Conservation (phyloP, 2,797 vertebrate species). For the Alexandromys oeconomus region DNA sequence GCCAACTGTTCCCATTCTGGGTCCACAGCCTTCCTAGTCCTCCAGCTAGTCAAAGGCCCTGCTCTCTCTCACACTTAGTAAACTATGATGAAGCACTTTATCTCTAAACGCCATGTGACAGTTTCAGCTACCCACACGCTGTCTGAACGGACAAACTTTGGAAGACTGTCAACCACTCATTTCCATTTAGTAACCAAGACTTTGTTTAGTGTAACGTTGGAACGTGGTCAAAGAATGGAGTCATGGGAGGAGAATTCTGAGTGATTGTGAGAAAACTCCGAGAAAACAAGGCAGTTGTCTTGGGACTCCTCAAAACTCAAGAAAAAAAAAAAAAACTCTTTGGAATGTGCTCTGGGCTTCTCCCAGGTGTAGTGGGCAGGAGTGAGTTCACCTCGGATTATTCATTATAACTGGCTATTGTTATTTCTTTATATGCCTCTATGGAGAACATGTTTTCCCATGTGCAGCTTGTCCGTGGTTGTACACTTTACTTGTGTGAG, state of each 20-base stretch:
- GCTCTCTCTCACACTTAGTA: conserved; percentile 84
- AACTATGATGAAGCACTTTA: conserved; percentile 87
- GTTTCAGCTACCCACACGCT: conserved; percentile 85
- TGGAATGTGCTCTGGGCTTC: not conserved
- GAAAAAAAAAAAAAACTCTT: not conserved
- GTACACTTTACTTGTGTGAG: not conserved
- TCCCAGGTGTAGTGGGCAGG: not conserved
- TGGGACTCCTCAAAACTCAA: not conserved
- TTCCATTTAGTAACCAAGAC: conserved; percentile 87
- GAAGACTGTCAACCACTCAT: conserved; percentile 87
- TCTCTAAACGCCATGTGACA: conserved; percentile 86
- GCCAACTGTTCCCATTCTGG: conserved; percentile 80
- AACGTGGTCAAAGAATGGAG: not conserved
- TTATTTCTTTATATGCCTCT: not conserved
- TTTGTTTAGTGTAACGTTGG: conserved; percentile 85
- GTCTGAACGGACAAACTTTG: conserved; percentile 80
- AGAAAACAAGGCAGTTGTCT: not conserved
- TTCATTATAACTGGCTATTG: not conserved
- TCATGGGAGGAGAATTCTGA: not conserved
- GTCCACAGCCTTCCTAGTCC: conserved; percentile 83
- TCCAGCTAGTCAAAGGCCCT: conserved; percentile 84
- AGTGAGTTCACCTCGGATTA: not conserved
- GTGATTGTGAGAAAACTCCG: too few species aligned
- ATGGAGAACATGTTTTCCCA: not conserved
- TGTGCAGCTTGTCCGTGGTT: not conserved